These are phyloP conservation scores for Patella vulgata DNA, from an alignment of 1,140 invertebrate genomes.

Conservation along the genomic window DNA sequence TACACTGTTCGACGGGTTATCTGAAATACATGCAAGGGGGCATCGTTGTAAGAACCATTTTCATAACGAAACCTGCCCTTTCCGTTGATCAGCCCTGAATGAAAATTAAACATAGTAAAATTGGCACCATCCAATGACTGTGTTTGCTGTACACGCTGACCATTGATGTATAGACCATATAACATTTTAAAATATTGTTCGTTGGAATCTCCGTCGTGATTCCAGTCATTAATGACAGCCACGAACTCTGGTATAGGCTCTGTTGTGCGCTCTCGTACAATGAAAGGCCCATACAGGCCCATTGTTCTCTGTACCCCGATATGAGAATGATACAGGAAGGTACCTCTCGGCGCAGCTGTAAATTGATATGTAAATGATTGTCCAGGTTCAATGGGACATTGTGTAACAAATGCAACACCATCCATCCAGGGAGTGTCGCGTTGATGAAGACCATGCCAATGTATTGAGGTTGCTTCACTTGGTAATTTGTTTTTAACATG, in stretches of 20 bases:
- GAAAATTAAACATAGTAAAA: constrained; percentile 39
- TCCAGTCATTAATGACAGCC: constrained; percentile 48
- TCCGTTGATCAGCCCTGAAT: constrained; percentile 60
- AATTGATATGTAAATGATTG: constrained; percentile 84
- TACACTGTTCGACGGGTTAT: constrained; percentile 38
- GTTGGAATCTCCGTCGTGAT: constrained; percentile 49
- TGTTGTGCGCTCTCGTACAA: constrained; percentile 28
- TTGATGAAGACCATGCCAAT: constrained; percentile 89
- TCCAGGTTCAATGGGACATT: constrained; percentile 87
- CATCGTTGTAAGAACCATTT: constrained; percentile 35
- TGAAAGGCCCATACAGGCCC: constrained; percentile 52
- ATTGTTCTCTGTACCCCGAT: constrained; percentile 48
- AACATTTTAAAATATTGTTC: constrained; percentile 43
- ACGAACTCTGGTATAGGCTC: constrained; percentile 36
- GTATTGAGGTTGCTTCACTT: constrained; percentile 83
- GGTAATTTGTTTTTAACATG: constrained; percentile 85
- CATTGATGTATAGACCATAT: constrained; percentile 33
- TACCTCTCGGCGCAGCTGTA: constrained; percentile 46
- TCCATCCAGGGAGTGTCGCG: constrained; percentile 86
- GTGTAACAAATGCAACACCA: constrained; percentile 89
- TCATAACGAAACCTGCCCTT: constrained; percentile 40
- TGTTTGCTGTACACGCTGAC: not conserved
- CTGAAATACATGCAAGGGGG: constrained; percentile 44
- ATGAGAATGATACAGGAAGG: constrained; percentile 64
- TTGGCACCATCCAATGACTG: constrained; percentile 26